phyloP scores from a whole-genome alignment of 2,888 invertebrate species.

The Tholera decimalis region DNA sequence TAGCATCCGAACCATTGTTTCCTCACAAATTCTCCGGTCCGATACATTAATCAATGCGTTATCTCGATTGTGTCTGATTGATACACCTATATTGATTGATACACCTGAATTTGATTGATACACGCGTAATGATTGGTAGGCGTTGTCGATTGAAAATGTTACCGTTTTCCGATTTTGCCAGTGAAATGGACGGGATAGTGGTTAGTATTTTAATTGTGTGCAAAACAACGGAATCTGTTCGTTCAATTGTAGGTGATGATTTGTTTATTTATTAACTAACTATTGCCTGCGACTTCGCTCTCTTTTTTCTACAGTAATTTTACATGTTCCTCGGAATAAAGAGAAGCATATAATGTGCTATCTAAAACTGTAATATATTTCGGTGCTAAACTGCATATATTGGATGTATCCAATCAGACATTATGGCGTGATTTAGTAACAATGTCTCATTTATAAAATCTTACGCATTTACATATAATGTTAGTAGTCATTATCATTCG shows the following conservation, averaged over 20 bases:
- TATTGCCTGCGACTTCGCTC: too few species aligned
- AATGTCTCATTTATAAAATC: too few species aligned
- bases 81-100: slow-evolving; percentile 34
- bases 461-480: too few species aligned
- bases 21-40: slow-evolving; percentile 4
- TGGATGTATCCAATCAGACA: too few species aligned
- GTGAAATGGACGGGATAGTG: slow-evolving; percentile 10
- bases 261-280: too few species aligned
- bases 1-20: slow-evolving; percentile 11
- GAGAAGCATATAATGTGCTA: too few species aligned
- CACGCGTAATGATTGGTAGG: slow-evolving; percentile 29
- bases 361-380: too few species aligned
- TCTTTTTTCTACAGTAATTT: too few species aligned
- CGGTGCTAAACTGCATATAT: too few species aligned
- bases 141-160: slow-evolving; percentile 19
- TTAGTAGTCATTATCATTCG: too few species aligned
- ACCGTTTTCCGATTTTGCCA: slow-evolving; percentile 20
- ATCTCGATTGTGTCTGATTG: slow-evolving; percentile 30
- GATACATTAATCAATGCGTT: slow-evolving; percentile 43
- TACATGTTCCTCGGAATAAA: too few species aligned
- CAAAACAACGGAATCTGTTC: background rate
- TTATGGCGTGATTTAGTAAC: too few species aligned
- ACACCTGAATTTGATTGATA: slow-evolving; percentile 26
- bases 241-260: background rate
- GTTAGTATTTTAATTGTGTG: background rate